phyloP scores from a whole-genome alignment of 1,140 invertebrate species.

The Delia radicum region DNA sequence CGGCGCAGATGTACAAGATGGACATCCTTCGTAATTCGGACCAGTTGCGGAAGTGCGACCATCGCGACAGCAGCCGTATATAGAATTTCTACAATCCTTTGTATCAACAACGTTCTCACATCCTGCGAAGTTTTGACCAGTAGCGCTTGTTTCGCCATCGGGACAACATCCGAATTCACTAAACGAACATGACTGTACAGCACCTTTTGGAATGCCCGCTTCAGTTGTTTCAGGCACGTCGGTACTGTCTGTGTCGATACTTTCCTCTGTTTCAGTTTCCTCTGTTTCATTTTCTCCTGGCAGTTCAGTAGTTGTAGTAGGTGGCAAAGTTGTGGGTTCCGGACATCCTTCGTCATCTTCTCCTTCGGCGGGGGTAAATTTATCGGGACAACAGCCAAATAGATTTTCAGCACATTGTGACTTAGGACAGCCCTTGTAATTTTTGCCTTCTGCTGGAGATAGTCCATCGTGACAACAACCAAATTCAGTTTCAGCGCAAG shows the following conservation, averaged over 20 bases:
- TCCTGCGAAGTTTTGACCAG: constrained; percentile 78
- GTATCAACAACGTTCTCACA: constrained; percentile 58
- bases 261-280: constrained; percentile 36
- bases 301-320: constrained; percentile 44
- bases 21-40: constrained; percentile 71
- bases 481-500: constrained; percentile 77
- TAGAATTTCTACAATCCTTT: constrained; percentile 60
- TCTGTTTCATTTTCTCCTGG: constrained; percentile 55
- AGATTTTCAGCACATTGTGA: constrained; percentile 73
- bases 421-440: constrained; percentile 75
- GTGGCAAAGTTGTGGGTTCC: constrained; percentile 61
- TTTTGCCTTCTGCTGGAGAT: constrained; percentile 73
- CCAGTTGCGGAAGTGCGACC: constrained; percentile 69
- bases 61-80: constrained; percentile 79
- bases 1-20: constrained; percentile 68
- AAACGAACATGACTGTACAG: constrained; percentile 64
- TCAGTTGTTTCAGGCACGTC: constrained; percentile 58
- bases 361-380: constrained; percentile 73
- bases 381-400: constrained; percentile 85
- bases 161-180: constrained; percentile 82
- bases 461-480: constrained; percentile 90
- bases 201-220: background rate
- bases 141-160: constrained; percentile 76
- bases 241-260: constrained; percentile 46
- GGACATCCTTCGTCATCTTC: constrained; percentile 83